Conservation (phyloP, 2,797 vertebrate species). For the Sebastiscus tertius region DNA sequence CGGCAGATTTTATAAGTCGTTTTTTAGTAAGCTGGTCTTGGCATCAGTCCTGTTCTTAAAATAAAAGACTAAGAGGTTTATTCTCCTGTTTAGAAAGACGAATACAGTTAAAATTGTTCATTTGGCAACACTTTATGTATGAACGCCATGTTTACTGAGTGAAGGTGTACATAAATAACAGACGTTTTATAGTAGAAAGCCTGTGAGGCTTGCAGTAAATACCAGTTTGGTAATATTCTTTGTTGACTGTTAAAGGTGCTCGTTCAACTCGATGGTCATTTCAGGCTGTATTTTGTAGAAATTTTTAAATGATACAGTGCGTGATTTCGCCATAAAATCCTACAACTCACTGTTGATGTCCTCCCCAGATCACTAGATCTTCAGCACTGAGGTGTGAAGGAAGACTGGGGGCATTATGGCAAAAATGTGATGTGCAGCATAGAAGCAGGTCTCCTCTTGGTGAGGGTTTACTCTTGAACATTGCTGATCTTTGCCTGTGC, state of each 20-base stretch:
- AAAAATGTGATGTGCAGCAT: background rate
- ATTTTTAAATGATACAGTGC: background rate
- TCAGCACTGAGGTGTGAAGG: background rate
- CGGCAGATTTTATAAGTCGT: conserved; percentile 46
- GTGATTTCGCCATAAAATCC: background rate
- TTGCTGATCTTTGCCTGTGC: background rate
- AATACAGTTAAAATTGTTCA: conserved; percentile 8
- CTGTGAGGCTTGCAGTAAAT: background rate
- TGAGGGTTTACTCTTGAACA: background rate
- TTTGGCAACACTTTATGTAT: background rate
- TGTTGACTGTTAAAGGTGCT: background rate
- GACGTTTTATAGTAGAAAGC: background rate
- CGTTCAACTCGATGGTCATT: background rate
- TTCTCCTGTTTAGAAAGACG: conserved; percentile 23
- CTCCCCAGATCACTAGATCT: background rate
- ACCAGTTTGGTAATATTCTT: background rate
- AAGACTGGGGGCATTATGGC: background rate
- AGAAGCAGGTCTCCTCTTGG: background rate
- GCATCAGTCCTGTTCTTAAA: conserved; percentile 48
- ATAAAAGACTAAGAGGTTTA: conserved; percentile 69
- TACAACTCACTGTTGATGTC: background rate
- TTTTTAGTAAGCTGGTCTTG: conserved; percentile 43
- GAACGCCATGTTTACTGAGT: background rate
- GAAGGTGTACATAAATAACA: background rate
- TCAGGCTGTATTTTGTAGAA: background rate